These are phyloP conservation scores for Metopia argyrocephala DNA, from an alignment of 2,888 invertebrate genomes.

Conservation along the genomic window DNA sequence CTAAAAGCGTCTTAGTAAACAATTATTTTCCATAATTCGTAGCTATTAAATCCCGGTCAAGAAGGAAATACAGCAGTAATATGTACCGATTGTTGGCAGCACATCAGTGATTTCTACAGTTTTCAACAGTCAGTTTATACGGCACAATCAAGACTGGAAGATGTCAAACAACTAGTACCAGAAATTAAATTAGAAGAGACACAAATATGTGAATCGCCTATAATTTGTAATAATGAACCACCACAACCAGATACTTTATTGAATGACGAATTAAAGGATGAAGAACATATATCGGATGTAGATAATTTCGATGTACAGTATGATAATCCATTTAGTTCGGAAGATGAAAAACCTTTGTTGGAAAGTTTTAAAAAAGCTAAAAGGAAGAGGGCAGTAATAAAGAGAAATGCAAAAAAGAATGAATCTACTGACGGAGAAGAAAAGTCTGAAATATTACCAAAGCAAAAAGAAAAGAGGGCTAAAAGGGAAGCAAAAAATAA, in stretches of 20 bases:
- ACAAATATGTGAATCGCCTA: constrained; percentile 4
- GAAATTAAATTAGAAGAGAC: constrained; percentile 44
- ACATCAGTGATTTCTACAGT: constrained; percentile 44
- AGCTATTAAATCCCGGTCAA: constrained; percentile 45
- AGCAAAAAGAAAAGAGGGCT: background rate
- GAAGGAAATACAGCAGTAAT: constrained; percentile 48
- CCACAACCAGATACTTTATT: constrained; percentile 13
- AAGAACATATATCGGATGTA: constrained; percentile 36
- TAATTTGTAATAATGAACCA: background rate
- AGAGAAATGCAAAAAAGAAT: constrained; percentile 54
- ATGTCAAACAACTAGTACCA: constrained; percentile 47
- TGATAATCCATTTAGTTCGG: constrained; percentile 50
- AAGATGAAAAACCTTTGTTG: constrained; percentile 66
- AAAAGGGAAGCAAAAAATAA: constrained; percentile 18
- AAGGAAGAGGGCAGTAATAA: constrained; percentile 36
- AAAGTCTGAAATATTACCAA: background rate
- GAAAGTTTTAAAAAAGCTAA: constrained; percentile 37
- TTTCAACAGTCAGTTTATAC: constrained; percentile 44
- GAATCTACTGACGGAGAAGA: constrained; percentile 25
- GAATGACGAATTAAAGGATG: constrained; percentile 43
- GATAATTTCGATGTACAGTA: constrained; percentile 28
- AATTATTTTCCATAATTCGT: background rate
- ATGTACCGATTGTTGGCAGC: constrained; percentile 50
- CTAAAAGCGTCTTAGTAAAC: background rate
- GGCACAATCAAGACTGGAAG: constrained; percentile 46